Base-by-base conservation (phyloP, 2,888 invertebrate genomes). In the Limnephilus rhombicus region DNA sequence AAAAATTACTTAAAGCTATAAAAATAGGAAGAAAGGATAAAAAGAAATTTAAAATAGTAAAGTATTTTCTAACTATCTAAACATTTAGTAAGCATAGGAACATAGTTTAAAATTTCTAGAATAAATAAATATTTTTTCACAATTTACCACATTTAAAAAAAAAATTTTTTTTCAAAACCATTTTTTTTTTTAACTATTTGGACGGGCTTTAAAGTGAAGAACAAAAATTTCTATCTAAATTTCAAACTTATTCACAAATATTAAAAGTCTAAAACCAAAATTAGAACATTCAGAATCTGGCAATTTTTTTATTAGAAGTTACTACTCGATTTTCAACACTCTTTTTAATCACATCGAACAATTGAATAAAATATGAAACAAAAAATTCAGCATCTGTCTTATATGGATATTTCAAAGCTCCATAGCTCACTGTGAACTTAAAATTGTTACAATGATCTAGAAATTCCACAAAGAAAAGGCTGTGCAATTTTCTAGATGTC, bases 101-200 rank as follows among this genome's bases (percentile, higher is more conserved):
- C 85, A 45, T 85, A 85, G 85, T n/a, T 85, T 85, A 85, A n/a
- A 85, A 45, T 85, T 18, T 29, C 29, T 85, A 85, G 45, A 41
- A 85, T 85, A 85, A 85, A 85, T 85, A 41, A 85, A 45, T 68
- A 68, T 68, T 68, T 68, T 68, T 68, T 24, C 68, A 68, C 24
- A 68, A 24, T 3, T 68, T 68, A 24, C 18, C 24, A 68, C 18
- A 68, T 68, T 68, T 68, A 68, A 68, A 68, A 68, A 68, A 68
- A 24, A 68, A 24, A 4, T 18, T 24, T 24, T 68, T 68, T 68
- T 68, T 24, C 7, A 5, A 24, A 68, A 68, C 5, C 24, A 5
- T 7, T 68, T 24, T 68, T 68, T 24, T 68, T 2, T 31, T 31
- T 31, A 1, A 24, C 68, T 18, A 18, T 24, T 68, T 68, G 68